A percentile compares a stretch with the other conserved stretches of the same genome.
phyloP scores from a whole-genome alignment of 2,888 invertebrate species.

The Cerastis leucographa region DNA sequence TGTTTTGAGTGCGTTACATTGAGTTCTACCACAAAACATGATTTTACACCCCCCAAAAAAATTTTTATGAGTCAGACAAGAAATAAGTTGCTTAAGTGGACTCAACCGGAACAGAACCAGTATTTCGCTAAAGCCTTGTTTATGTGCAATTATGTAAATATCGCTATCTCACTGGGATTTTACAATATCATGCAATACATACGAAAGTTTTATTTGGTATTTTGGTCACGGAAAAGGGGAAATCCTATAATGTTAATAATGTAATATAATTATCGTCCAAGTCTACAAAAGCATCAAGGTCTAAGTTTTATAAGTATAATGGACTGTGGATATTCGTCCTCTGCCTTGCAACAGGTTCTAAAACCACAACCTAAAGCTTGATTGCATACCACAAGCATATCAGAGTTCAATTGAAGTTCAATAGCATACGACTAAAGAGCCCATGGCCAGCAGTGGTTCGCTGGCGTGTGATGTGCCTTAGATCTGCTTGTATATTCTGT shows the following conservation, averaged over 20 bases:
- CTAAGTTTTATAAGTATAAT: not conserved
- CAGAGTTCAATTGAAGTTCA: not conserved
- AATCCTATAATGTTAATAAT: conserved; percentile 7
- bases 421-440: not conserved
- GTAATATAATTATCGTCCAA: not conserved
- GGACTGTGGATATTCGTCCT: not conserved
- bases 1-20: no score
- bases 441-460: not conserved
- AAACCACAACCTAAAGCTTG: not conserved
- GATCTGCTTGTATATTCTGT: not conserved
- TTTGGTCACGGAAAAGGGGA: conserved; percentile 23
- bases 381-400: not conserved
- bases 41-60: no score
- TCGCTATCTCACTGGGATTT: conserved; percentile 34
- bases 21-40: no score
- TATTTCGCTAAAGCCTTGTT: conserved; percentile 42
- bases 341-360: not conserved
- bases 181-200: conserved; percentile 42
- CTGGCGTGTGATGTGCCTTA: not conserved
- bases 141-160: conserved; percentile 47
- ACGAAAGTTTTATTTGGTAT: conserved; percentile 24
- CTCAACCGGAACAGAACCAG: conserved; percentile 51
- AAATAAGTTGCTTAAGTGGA: conserved; percentile 15
- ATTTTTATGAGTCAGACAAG: conserved; percentile 30
- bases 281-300: not conserved